Evolutionary conservation across 2,113 vertebrate genomes (phyloP).

Genomic region (Gnathonemus echidnorhynchus): DNA sequence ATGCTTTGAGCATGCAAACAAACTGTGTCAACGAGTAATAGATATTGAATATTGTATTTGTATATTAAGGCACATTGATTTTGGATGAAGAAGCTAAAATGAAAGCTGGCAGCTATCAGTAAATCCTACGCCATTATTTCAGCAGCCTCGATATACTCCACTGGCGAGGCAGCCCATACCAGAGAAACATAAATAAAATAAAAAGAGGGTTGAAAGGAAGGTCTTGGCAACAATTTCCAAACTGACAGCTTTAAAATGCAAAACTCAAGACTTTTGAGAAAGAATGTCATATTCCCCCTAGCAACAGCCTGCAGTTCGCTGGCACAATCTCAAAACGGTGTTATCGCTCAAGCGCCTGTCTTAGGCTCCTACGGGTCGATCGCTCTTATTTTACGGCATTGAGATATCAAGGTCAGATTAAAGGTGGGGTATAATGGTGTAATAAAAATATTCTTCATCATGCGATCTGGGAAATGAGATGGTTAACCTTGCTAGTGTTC

Average conservation of each 20-base stretch:
- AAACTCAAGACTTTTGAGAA: slow-evolving; percentile 5
- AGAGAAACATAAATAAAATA: neutral
- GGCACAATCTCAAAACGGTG: neutral
- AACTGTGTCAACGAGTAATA: neutral
- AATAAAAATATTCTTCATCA: neutral
- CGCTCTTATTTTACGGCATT: neutral
- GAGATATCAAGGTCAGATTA: neutral
- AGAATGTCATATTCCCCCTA: neutral
- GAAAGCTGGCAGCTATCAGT: neutral
- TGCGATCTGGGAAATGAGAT: neutral
- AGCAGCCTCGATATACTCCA: neutral
- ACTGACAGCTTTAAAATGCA: neutral
- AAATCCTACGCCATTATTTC: neutral
- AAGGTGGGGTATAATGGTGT: neutral
- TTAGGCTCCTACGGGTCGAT: neutral
- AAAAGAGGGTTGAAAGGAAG: neutral
- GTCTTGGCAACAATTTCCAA: neutral
- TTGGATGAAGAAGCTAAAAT: neutral
- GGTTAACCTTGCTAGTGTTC: neutral
- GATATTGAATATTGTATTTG: neutral
- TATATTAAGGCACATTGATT: neutral
- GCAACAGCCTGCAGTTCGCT: neutral
- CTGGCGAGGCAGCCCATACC: neutral
- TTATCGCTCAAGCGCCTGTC: neutral
- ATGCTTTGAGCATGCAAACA: neutral